phyloP scores from a whole-genome alignment of 2,113 vertebrate genomes.

The Rhea americana region DNA sequence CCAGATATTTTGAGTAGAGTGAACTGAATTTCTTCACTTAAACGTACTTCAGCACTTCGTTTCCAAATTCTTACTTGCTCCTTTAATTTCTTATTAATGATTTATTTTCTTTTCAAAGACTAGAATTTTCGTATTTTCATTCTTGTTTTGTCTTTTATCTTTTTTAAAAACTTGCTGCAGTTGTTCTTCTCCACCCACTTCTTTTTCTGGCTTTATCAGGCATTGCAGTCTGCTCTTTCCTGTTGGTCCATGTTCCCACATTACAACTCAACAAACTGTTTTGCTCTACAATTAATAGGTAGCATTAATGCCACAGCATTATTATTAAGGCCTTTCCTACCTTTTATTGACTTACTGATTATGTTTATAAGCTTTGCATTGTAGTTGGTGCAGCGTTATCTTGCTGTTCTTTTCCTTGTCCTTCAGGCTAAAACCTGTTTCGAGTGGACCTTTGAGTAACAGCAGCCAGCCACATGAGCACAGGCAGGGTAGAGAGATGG shows the following conservation, averaged over 20 bases:
- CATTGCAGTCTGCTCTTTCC: not conserved
- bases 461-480: not conserved
- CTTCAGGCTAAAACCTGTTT: not conserved
- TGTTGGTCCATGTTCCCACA: not conserved
- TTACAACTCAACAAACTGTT: not conserved
- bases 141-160: not conserved
- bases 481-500: not conserved
- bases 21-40: not conserved
- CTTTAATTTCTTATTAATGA: not conserved
- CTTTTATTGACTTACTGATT: not conserved
- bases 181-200: not conserved
- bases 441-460: not conserved
- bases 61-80: not conserved
- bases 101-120: not conserved
- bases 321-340: not conserved
- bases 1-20: not conserved
- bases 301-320: not conserved
- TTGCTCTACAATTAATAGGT: not conserved
- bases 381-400: not conserved
- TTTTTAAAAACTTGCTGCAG: not conserved
- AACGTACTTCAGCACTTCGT: not conserved
- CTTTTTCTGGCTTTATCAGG: conserved; percentile 18
- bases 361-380: not conserved
- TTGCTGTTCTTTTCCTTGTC: not conserved
- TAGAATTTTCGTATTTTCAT: not conserved